Conservation (phyloP, 2,888 invertebrate genomes). For the Maniola hyperantus region DNA sequence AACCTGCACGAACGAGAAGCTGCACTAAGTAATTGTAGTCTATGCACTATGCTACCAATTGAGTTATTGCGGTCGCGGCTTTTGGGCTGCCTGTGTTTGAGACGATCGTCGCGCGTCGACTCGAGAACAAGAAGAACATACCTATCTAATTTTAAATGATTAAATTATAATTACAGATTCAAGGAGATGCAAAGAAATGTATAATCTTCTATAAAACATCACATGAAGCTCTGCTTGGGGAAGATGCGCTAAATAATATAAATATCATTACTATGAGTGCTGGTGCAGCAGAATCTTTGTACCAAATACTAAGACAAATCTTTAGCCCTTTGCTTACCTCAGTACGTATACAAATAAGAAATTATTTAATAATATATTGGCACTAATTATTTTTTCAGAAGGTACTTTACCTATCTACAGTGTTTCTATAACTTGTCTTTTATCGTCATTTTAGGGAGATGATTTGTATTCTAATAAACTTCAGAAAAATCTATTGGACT, state of each 20-base stretch:
- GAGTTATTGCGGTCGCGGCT: too few relatives aligned
- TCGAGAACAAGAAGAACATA: too few relatives aligned
- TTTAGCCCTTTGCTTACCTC: slow-evolving; percentile 67
- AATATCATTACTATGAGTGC: slow-evolving; percentile 68
- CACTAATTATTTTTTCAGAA: not conserved
- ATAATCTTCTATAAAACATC: slow-evolving; percentile 72
- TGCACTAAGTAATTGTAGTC: too few relatives aligned
- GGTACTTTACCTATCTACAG: not conserved
- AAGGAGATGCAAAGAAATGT: slow-evolving; percentile 57
- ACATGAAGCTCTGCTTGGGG: slow-evolving; percentile 52
- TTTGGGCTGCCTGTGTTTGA: too few relatives aligned
- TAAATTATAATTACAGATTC: slow-evolving; percentile 54
- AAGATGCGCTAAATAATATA: slow-evolving; percentile 58
- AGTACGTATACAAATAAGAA: slow-evolving; percentile 50
- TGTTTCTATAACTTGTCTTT: not conserved
- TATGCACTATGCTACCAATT: too few relatives aligned
- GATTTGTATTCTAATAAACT: slow-evolving; percentile 70
- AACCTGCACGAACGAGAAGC: too few relatives aligned
- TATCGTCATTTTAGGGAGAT: slow-evolving; percentile 55
- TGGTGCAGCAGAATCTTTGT: slow-evolving; percentile 69
- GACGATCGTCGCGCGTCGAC: too few relatives aligned
- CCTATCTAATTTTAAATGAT: not conserved
- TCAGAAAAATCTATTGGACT: slow-evolving; percentile 68
- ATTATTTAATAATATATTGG: not conserved
- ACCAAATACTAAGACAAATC: slow-evolving; percentile 69